Base-by-base conservation (phyloP, 2,113 vertebrate genomes). In the Lophochroa leadbeateri region DNA sequence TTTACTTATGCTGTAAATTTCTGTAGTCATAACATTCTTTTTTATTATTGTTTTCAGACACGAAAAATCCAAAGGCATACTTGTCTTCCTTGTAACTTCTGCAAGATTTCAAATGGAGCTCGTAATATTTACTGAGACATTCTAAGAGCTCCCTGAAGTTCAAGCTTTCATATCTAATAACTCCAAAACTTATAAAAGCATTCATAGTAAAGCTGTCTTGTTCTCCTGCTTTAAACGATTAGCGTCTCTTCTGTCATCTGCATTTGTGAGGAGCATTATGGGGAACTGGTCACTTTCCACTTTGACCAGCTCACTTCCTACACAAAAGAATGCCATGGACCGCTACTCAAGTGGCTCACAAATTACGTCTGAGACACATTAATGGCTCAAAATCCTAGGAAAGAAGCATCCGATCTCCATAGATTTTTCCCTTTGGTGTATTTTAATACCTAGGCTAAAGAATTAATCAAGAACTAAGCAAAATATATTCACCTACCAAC, bases 91-190 rank as follows among this genome's bases (percentile, higher is more conserved):
- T 81, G 16, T 82, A 89, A 84, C 72, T 96, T 96, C 84, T 91
- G 52, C 57, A 94, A 78, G 83, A 83, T 55, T 83, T 96, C 88
- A 93, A 93, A 64, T 35, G 61, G 47, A 87, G 82, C 86, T 89
- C 91, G 39, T 39, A 75, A 91, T 96, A 96, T 96, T 92, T 65
- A 82, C 81, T 58, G 55, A 95, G 94, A 95, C 95, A 87, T 82
- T 91, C 50, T 57, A 71, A 91, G 86, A 82, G 64, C 29, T 89
- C 81, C 39, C 91, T 91, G 77, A 96, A 97, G 86, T 95, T 97
- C 94, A 95, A 84, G 53, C 72, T 92, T 95, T 97, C 94, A 94
- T 61, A 91, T 96, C 52, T 79, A 96, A 94, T 94, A 96, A 94
- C 55, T 86, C 35, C n/a, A 80, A 82, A 95, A 84, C 55, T 84